Conservation (phyloP, 2,888 invertebrate species). For the Ctena decussata region DNA sequence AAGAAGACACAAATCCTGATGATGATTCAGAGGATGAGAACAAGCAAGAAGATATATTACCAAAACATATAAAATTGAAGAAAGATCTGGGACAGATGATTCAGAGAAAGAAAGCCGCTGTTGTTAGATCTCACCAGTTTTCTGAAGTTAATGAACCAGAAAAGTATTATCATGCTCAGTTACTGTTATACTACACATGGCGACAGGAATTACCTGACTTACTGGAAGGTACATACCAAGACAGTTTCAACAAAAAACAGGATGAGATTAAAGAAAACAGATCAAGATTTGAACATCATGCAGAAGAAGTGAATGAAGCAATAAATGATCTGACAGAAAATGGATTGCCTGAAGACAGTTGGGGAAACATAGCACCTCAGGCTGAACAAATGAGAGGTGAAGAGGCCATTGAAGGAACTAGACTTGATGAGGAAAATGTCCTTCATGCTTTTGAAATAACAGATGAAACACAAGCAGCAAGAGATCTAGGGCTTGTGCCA, state of each 20-base stretch:
- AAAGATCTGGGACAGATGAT: constrained; percentile 28
- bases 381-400: constrained; percentile 47
- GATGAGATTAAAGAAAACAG: constrained; percentile 30
- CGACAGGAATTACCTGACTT: constrained; percentile 50
- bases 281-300: constrained; percentile 29
- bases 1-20: background rate
- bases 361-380: constrained; percentile 49
- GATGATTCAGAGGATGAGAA: background rate
- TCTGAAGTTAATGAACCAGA: constrained; percentile 47
- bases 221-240: constrained; percentile 28
- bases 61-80: constrained; percentile 14
- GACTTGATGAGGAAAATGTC: constrained; percentile 7
- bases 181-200: constrained; percentile 58
- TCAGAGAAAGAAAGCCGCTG: constrained; percentile 29
- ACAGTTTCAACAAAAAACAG: constrained; percentile 4
- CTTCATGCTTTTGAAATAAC: constrained; percentile 18
- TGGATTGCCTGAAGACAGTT: constrained; percentile 51
- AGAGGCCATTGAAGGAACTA: constrained; percentile 31
- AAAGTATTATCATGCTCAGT: constrained; percentile 45
- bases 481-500: constrained; percentile 25
- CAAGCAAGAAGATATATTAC: background rate
- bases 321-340: constrained; percentile 44
- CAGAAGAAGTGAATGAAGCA: constrained; percentile 32
- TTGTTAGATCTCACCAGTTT: constrained; percentile 50
- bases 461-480: background rate